phyloP scores from a whole-genome alignment of 1,140 invertebrate species.

The Octopus bimaculoides region DNA sequence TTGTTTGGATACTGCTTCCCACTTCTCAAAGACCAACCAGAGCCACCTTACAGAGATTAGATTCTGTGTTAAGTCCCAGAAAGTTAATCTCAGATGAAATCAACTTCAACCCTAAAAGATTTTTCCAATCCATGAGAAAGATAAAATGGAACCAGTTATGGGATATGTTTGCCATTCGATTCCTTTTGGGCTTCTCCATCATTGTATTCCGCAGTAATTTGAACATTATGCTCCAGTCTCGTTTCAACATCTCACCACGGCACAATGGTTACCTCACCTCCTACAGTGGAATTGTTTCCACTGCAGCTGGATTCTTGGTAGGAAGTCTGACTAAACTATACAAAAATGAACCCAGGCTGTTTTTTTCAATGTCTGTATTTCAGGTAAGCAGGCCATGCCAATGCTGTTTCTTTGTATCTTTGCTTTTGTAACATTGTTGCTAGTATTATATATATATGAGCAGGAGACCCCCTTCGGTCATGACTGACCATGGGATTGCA shows the following conservation, averaged over 20 bases:
- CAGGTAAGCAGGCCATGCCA: slow-evolving; percentile 29
- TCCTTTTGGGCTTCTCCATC: slow-evolving; percentile 54
- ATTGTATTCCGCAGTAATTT: slow-evolving; percentile 54
- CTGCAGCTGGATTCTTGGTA: slow-evolving; percentile 48
- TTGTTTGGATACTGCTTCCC: slow-evolving; percentile 18
- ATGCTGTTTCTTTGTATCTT: slow-evolving; percentile 25
- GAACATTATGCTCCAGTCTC: slow-evolving; percentile 43
- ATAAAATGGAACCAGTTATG: slow-evolving; percentile 51
- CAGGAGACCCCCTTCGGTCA: too few relatives aligned
- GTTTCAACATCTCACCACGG: slow-evolving; percentile 45
- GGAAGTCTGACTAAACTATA: slow-evolving; percentile 49
- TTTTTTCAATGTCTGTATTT: slow-evolving; percentile 44
- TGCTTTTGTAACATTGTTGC: slow-evolving; percentile 9
- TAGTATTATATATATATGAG: too few relatives aligned
- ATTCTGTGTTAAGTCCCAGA: slow-evolving; percentile 23
- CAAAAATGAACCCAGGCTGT: slow-evolving; percentile 38
- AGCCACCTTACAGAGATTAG: slow-evolving; percentile 15
- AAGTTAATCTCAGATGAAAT: slow-evolving; percentile 33
- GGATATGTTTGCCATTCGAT: slow-evolving; percentile 55
- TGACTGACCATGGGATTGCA: too few relatives aligned
- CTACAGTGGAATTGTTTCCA: slow-evolving; percentile 46
- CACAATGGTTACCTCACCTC: slow-evolving; percentile 56
- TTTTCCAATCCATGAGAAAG: slow-evolving; percentile 38
- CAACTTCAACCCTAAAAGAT: slow-evolving; percentile 30
- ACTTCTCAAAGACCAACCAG: slow-evolving; percentile 15